Conservation (phyloP, 2,888 invertebrate species). For the Lobophora halterata region DNA sequence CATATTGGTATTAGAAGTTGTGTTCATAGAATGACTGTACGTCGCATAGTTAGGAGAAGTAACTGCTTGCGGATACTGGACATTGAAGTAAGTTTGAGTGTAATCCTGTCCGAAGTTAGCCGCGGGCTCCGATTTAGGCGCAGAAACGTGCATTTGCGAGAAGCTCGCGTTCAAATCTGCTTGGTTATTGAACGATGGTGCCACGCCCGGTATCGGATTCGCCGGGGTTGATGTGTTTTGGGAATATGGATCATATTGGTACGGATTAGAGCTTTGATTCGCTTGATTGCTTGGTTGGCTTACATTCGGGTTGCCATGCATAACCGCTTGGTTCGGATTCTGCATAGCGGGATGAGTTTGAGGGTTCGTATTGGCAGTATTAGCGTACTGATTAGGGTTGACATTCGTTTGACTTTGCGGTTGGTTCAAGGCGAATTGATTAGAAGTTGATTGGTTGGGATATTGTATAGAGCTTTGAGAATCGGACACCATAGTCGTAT, state of each 20-base stretch:
- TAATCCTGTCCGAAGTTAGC: slow-evolving; percentile 49
- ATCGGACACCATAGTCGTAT: slow-evolving; percentile 52
- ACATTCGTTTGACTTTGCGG: slow-evolving; percentile 32
- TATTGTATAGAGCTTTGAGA: slow-evolving; percentile 46
- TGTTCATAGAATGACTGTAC: slow-evolving; percentile 54
- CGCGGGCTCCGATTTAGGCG: slow-evolving; percentile 43
- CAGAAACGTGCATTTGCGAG: slow-evolving; percentile 61
- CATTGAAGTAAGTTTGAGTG: slow-evolving; percentile 61
- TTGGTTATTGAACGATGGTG: slow-evolving; percentile 39
- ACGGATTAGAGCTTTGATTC: no score
- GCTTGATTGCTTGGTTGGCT: slow-evolving; percentile 11
- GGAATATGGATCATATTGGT: slow-evolving; percentile 9
- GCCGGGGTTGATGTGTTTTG: slow-evolving; percentile 32
- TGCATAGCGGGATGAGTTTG: no score
- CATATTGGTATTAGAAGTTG: slow-evolving; percentile 47
- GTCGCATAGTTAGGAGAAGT: slow-evolving; percentile 55
- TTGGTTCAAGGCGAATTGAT: slow-evolving; percentile 12
- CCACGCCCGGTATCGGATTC: slow-evolving; percentile 43
- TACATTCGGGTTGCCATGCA: slow-evolving; percentile 27
- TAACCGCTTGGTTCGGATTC: slow-evolving; percentile 16
- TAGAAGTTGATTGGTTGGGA: slow-evolving; percentile 14
- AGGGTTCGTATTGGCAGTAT: slow-evolving; percentile 12
- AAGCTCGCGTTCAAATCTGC: slow-evolving; percentile 56
- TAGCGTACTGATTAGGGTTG: slow-evolving; percentile 23
- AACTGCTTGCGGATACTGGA: slow-evolving; percentile 54